Percentiles rank a stretch among this genome's conserved stretches.
phyloP scores from a whole-genome alignment of 2,888 invertebrate species.

The Xylocampa areola region DNA sequence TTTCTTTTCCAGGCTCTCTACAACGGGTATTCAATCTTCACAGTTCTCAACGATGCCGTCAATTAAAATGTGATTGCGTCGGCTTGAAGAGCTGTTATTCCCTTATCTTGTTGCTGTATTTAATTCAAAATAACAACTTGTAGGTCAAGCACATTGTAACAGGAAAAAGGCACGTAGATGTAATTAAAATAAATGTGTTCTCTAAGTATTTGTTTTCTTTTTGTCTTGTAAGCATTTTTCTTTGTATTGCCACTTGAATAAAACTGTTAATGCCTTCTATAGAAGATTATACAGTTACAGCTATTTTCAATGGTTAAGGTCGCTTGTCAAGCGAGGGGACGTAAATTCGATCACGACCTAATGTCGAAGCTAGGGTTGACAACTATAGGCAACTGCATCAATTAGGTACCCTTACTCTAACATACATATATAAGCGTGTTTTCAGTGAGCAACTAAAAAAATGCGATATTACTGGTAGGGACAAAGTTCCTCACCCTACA shows the following conservation, averaged over 20 bases:
- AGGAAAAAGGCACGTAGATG: background rate
- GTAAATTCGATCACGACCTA: too few relatives aligned
- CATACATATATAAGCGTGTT: too few relatives aligned
- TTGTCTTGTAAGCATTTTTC: background rate
- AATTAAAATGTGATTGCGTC: conserved; percentile 60
- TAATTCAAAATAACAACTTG: conserved; percentile 16
- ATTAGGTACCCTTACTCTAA: too few relatives aligned
- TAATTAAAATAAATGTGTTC: conserved; percentile 15
- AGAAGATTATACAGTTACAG: too few relatives aligned
- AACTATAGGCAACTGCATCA: too few relatives aligned
- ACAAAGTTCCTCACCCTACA: too few relatives aligned
- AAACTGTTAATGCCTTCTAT: background rate
- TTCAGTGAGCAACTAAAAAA: too few relatives aligned
- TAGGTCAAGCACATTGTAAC: conserved; percentile 4
- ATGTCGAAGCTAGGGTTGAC: too few relatives aligned
- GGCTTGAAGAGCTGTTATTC: background rate
- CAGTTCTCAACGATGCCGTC: conserved; percentile 79
- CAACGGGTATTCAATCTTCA: conserved; percentile 83
- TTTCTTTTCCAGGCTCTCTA: conserved; percentile 76
- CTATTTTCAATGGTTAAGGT: too few relatives aligned
- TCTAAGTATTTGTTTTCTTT: background rate
- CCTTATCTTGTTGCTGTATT: conserved; percentile 13
- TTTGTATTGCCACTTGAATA: background rate
- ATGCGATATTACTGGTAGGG: too few relatives aligned
- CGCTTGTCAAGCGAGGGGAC: too few relatives aligned